These are phyloP conservation scores for Clarias macrocephalus DNA, from an alignment of 2,113 vertebrate genomes.

Conservation along the genomic window DNA sequence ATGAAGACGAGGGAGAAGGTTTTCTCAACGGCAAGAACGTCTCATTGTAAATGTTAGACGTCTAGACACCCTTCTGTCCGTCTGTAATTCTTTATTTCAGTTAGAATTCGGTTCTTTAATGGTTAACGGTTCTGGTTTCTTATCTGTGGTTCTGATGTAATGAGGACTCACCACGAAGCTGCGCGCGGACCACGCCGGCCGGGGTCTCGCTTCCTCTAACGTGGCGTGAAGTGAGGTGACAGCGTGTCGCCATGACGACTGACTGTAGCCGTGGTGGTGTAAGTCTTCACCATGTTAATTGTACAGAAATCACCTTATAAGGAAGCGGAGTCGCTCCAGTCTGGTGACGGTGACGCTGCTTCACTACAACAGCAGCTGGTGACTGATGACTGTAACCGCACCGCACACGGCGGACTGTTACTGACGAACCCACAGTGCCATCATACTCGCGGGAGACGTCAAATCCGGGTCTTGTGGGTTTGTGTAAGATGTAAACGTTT, in stretches of 20 bases:
- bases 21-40: neutral
- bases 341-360: neutral
- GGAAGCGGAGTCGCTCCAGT: neutral
- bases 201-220: neutral
- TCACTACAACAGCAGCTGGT: neutral
- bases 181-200: neutral
- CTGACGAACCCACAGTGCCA: neutral
- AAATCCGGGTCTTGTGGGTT: no score
- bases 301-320: no score
- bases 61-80: neutral
- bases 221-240: no score
- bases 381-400: neutral
- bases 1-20: constrained; percentile 6
- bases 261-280: neutral
- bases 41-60: neutral
- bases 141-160: neutral
- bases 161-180: no score
- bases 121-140: neutral
- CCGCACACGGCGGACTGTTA: neutral
- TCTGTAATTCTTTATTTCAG: neutral
- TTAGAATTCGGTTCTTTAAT: neutral
- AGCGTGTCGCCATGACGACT: no score
- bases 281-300: no score
- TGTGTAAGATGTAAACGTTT: no score
- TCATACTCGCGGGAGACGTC: neutral